Conservation (phyloP, 92 coral and sea anemone genomes). For the Isaurus tuberculatus region DNA sequence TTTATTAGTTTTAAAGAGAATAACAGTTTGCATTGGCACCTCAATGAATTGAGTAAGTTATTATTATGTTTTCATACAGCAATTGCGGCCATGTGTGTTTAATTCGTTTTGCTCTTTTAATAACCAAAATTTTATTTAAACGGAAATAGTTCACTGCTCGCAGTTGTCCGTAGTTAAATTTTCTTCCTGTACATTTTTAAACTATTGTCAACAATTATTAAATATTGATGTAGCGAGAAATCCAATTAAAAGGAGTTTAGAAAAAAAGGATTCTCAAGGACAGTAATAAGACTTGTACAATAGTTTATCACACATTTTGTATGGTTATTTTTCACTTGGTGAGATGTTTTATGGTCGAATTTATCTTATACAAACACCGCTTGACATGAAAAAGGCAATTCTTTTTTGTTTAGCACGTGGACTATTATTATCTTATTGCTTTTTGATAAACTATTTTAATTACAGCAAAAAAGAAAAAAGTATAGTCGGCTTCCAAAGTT, state of each 20-base stretch:
- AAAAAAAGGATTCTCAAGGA: neutral
- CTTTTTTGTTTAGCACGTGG: neutral
- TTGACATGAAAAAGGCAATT: neutral
- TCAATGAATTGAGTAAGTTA: neutral
- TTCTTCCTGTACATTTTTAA: neutral
- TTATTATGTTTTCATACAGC: neutral
- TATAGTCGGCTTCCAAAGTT: neutral
- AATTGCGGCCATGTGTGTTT: neutral
- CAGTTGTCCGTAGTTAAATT: neutral
- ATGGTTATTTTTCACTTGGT: neutral
- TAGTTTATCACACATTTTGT: neutral
- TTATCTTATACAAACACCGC: neutral
- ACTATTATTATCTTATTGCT: neutral
- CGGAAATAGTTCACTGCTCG: constrained; percentile 12
- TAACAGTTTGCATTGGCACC: neutral
- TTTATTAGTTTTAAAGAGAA: neutral
- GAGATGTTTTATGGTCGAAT: neutral
- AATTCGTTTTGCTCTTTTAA: neutral
- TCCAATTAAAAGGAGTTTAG: neutral
- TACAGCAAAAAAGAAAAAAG: neutral
- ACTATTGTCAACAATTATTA: neutral
- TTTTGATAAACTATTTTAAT: neutral
- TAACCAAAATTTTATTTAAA: neutral
- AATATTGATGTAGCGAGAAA: constrained; percentile 23
- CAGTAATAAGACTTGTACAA: neutral